These are phyloP conservation scores for Branchellion lobata DNA, from an alignment of 2,888 invertebrate genomes.

Conservation along the genomic window DNA sequence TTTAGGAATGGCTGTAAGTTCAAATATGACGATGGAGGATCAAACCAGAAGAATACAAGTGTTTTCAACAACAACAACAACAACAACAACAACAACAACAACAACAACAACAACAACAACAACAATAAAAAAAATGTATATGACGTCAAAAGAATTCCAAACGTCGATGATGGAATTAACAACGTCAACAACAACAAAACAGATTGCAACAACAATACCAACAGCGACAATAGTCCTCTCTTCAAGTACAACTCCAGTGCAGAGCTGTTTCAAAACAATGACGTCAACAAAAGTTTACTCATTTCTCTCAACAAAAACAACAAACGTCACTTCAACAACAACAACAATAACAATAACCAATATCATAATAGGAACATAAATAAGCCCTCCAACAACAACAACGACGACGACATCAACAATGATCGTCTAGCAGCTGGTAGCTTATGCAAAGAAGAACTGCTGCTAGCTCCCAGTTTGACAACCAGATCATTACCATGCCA, in stretches of 20 bases:
- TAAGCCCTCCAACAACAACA: not conserved
- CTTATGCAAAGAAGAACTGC: not conserved
- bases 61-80: not conserved
- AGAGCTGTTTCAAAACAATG: not conserved
- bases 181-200: not conserved
- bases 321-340: not conserved
- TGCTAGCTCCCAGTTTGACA: not conserved
- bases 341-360: not conserved
- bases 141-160: not conserved
- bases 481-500: conserved; percentile 3
- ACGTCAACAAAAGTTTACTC: not conserved
- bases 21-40: not conserved
- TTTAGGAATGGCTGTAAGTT: not conserved
- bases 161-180: not conserved
- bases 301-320: not conserved
- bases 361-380: not conserved
- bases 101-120: conserved; percentile 27
- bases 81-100: not conserved
- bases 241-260: not conserved
- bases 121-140: not conserved
- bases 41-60: not conserved
- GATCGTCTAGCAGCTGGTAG: not conserved
- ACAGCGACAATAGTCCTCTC: not conserved
- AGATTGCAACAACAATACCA: conserved; percentile 13
- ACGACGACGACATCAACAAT: not conserved